These are phyloP conservation scores for Galbula dea DNA, from an alignment of 2,113 vertebrate species.

Conservation along the genomic window DNA sequence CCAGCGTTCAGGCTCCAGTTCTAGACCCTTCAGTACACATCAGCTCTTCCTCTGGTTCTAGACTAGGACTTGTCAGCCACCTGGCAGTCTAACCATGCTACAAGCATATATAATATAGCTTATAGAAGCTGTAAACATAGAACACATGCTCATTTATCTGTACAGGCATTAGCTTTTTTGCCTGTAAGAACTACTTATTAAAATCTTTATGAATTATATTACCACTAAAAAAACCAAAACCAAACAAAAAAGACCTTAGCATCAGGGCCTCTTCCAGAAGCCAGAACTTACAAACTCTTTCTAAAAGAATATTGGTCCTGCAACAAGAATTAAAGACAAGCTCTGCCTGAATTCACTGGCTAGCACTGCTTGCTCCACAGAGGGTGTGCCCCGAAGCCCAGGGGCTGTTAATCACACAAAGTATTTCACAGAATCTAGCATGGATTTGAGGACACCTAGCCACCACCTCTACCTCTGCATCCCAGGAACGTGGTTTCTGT, in stretches of 20 bases:
- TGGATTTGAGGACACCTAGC: not conserved
- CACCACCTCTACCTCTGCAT: not conserved
- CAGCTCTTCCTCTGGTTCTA: not conserved
- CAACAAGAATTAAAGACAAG: not conserved
- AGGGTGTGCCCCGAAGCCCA: not conserved
- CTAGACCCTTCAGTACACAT: rapidly evolving
- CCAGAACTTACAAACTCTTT: not conserved
- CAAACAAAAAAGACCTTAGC: not conserved
- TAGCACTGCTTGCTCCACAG: not conserved
- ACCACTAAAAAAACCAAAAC: not conserved
- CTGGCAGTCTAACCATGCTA: not conserved
- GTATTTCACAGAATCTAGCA: no score
- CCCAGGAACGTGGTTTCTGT: not conserved
- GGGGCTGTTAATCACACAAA: not conserved
- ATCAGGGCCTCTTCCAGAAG: not conserved
- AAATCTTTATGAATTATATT: not conserved
- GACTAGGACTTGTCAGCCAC: rapidly evolving
- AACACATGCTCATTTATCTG: not conserved
- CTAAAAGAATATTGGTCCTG: not conserved
- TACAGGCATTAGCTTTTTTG: not conserved
- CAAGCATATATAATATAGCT: rapidly evolving
- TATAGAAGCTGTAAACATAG: rapidly evolving
- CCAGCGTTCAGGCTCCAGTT: not conserved
- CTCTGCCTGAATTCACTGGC: not conserved
- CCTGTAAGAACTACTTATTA: rapidly evolving